Conservation (phyloP, 2,888 invertebrate species). For the Salpingus planirostris region DNA sequence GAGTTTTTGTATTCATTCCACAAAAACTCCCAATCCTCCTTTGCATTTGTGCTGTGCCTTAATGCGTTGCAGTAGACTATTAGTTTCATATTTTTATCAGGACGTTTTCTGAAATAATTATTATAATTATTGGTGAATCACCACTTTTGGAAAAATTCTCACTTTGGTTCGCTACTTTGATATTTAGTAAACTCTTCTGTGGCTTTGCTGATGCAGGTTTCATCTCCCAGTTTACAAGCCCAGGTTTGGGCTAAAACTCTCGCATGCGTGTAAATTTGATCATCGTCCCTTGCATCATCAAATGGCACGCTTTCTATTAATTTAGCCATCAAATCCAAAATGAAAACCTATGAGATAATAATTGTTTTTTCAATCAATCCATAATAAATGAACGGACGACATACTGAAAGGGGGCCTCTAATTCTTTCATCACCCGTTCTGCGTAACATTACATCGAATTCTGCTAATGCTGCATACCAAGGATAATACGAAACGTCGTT, state of each 20-base stretch:
- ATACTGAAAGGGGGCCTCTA: no score
- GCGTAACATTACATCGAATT: conserved; percentile 31
- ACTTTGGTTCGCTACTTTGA: no score
- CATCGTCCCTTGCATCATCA: conserved; percentile 11
- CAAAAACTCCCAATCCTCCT: conserved; percentile 53
- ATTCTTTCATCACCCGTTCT: no score
- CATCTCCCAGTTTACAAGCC: conserved; percentile 55
- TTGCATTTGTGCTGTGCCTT: conserved; percentile 39
- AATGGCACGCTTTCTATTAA: conserved; percentile 17
- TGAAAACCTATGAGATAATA: conserved; percentile 3
- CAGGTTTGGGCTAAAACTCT: conserved; percentile 51
- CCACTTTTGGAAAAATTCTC: no score
- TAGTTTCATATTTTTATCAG: conserved; percentile 55
- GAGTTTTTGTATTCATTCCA: conserved; percentile 47
- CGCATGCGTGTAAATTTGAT: conserved; percentile 49
- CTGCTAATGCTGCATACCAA: conserved; percentile 60
- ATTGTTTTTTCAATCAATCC: no score
- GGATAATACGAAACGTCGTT: conserved; percentile 64
- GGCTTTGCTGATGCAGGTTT: conserved; percentile 44
- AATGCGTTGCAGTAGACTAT: conserved; percentile 43
- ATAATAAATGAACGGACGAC: no score
- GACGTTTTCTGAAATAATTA: no score
- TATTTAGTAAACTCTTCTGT: background rate
- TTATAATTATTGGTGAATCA: no score
- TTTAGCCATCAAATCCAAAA: conserved; percentile 14